Percentiles rank a stretch among this genome's conserved stretches.
These are phyloP conservation scores for Megaleporinus macrocephalus DNA, from an alignment of 2,113 vertebrate genomes.

Conservation along the genomic window DNA sequence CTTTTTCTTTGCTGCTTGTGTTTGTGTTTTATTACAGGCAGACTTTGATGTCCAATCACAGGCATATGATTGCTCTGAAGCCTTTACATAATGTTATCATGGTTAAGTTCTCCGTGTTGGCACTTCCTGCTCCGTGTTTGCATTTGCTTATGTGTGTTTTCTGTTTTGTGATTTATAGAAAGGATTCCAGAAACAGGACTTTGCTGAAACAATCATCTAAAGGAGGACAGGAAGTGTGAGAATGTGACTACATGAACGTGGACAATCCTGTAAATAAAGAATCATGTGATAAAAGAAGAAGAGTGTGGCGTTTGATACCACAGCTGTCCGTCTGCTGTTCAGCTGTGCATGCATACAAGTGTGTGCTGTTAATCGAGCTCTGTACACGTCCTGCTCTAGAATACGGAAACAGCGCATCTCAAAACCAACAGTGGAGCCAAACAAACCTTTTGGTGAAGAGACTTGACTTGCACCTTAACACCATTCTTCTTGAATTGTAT, in stretches of 20 bases:
- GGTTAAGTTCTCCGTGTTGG: neutral
- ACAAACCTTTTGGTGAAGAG: neutral
- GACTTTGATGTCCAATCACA: neutral
- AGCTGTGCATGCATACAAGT: neutral
- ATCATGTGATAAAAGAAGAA: slow-evolving; percentile 8
- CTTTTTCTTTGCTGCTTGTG: neutral
- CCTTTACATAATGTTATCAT: neutral
- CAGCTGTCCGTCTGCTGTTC: neutral
- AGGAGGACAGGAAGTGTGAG: neutral
- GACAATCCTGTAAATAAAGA: slow-evolving; percentile 32
- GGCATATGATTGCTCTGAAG: slow-evolving; percentile 4
- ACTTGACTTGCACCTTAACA: slow-evolving; percentile 32
- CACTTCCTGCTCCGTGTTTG: neutral
- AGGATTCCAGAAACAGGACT: slow-evolving; percentile 63
- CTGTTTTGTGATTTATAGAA: slow-evolving; percentile 70
- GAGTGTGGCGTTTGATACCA: neutral
- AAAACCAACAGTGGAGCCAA: neutral
- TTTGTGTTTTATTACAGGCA: neutral
- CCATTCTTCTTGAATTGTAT: neutral
- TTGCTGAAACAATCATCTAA: slow-evolving; percentile 51
- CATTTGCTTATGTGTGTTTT: slow-evolving; percentile 24
- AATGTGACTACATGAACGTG: neutral
- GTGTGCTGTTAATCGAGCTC: neutral
- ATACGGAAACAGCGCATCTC: slow-evolving; percentile 8
- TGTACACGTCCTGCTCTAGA: neutral